Conservation (phyloP, 2,888 invertebrate genomes). For the Subacronicta megacephala region DNA sequence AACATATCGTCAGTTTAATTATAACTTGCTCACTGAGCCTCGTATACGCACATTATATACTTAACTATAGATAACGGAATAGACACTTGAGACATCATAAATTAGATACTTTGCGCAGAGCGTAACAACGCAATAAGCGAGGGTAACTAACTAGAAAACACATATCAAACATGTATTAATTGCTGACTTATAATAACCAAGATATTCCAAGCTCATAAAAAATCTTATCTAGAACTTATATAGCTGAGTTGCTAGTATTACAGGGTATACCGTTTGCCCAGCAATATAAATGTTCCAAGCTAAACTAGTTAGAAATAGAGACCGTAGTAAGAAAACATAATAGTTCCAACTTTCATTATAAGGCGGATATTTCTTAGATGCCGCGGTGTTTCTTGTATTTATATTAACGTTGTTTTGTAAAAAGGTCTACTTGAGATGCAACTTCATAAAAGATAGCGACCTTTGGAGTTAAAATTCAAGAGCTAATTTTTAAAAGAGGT, state of each 20-base stretch:
- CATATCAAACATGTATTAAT: constrained; percentile 44
- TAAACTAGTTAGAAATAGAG: constrained; percentile 10
- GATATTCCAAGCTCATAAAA: constrained; percentile 30
- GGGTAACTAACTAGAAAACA: constrained; percentile 42
- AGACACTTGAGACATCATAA: constrained; percentile 47
- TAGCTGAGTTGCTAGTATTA: constrained; percentile 17
- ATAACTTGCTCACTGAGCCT: constrained; percentile 67
- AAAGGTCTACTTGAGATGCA: constrained; percentile 42
- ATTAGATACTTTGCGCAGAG: constrained; percentile 46
- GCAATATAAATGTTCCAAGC: constrained; percentile 8
- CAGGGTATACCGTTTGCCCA: constrained; percentile 3
- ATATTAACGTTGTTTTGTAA: constrained; percentile 23
- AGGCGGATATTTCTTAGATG: constrained; percentile 14
- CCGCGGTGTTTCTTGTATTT: constrained; percentile 18
- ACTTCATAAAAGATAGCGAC: constrained; percentile 52
- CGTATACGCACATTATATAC: constrained; percentile 40
- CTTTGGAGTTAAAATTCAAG: constrained; percentile 67
- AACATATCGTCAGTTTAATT: constrained; percentile 79
- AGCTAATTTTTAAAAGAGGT: constrained; percentile 76
- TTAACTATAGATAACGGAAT: constrained; percentile 26
- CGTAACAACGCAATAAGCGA: constrained; percentile 44
- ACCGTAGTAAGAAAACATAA: constrained; percentile 12
- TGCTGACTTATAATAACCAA: constrained; percentile 32
- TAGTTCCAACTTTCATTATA: constrained; percentile 15
- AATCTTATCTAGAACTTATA: constrained; percentile 23